Base-by-base conservation (phyloP, 2,797 vertebrate genomes). In the Ara ararauna region DNA sequence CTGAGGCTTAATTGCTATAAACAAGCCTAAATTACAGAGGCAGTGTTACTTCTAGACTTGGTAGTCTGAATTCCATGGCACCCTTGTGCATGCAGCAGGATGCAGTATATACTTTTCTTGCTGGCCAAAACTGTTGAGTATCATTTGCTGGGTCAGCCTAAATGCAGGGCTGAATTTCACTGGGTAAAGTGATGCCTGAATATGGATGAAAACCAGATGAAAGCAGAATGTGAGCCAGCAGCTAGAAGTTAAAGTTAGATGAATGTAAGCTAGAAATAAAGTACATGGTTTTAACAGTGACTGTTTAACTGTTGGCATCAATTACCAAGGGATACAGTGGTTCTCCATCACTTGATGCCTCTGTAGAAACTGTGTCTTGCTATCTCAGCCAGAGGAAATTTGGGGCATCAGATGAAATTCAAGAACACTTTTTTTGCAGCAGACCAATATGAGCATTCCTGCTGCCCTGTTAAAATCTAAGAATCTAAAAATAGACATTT, bases 201-300 rank as follows among this genome's bases (percentile, higher is more conserved):
- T 45, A 10, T 44, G 90, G 61, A 89, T 95, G 89, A 91, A 90
- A 93, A 96, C 38, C 83, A 90, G 90, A 94, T 93, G 87, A 92
- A 83, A 81, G 14, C 11, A 44, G 71, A 78, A 89, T 42, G 47
- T 51, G 54, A 92, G 66, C 76, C 79, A 91, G 72, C 42, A 83
- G 48, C 66, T 70, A 50, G 75, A 74, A 85, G 61, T 77, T 83
- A 32, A 80, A 72, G 70, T 92, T 70, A 60, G 85, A 84, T 85
- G 83, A 85, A 78, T 24, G 24, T 71, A 72, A 71, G 42, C 68
- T 92, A 61, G 67, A 90, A 93, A 67, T 34, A 81, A 71, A 26
- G 73, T 79, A 44, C 0, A 1, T 60, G 36, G 47, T 80, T 92
- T 92, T 62, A 91, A 36, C 24, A 47, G 38, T 65, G 42, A 62